Evolutionary conservation across 1,140 invertebrate genomes (phyloP), one percentile per base, ranked within the genome.

Genomic region (Drosophila oshimai): DNA sequence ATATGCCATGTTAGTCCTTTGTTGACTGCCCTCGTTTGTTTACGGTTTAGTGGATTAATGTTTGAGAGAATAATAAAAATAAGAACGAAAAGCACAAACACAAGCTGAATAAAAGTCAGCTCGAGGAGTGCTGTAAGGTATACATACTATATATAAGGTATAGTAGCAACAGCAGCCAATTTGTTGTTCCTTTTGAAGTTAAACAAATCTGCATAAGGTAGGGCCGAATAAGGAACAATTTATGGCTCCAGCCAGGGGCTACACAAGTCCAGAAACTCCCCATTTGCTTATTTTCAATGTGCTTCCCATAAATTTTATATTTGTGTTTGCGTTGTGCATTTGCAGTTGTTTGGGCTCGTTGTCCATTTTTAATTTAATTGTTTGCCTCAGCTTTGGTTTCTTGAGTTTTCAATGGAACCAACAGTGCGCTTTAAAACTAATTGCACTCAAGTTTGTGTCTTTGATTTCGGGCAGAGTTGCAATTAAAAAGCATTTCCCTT

Each of bases 41-140:
- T 84, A 84, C 81, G 80, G 80, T 86, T 84, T 84, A 87, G 71
- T 84, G 80, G 80, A 84, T 84, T 84, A 84, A 86, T 86, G 60
- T 50, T 72, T 29, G 54, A 61, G 64, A 41, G 20, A n/a, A 37
- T 26, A 58, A 28, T 57, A 69, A 33, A 50, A 46, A 45, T 22
- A 2, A 50, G 22, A 34, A 51, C 13, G 12, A 9, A 51, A 22
- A 39, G 6, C 31, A n/a, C 22, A 24, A 17, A 73, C n/a, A 17
- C 51, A 33, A 29, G 29, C 45, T 34, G 41, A 73, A 50, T 54
- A 72, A 60, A 67, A 58, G 36, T 17, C 53, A 37, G 24, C 28
- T 60, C 20, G 6, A 33, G 24, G 41, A 64, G 67, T 10, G n/a
- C n/a, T n/a, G n/a, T n/a, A n/a, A n/a, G n/a, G n/a, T n/a, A n/a